phyloP scores from a whole-genome alignment of 2,797 vertebrate genomes.

The Odontamblyopus lacepedii region DNA sequence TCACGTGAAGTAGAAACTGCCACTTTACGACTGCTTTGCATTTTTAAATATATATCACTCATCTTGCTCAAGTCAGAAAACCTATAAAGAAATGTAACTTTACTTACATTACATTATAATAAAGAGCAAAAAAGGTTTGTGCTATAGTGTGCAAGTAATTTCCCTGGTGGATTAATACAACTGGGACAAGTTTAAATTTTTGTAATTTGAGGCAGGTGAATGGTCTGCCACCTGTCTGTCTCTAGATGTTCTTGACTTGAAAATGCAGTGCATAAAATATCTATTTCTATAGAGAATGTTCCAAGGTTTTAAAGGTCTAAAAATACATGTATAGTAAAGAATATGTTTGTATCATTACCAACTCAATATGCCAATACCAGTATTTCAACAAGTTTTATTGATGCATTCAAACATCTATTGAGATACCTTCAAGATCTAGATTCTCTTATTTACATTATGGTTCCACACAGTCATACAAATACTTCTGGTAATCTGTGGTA shows the following conservation, averaged over 20 bases:
- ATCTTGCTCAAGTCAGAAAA: background rate
- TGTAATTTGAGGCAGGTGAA: too few relatives aligned
- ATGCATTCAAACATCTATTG: constrained; percentile 71
- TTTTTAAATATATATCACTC: background rate
- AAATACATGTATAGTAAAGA: background rate
- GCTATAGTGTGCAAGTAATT: too few relatives aligned
- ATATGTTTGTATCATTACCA: background rate
- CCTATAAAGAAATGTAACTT: background rate
- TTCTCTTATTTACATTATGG: constrained; percentile 76
- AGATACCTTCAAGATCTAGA: constrained; percentile 69
- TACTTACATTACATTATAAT: background rate
- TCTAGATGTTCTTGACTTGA: too few relatives aligned
- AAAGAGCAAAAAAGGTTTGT: too few relatives aligned
- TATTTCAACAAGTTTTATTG: constrained; percentile 73
- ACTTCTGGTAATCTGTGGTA: constrained; percentile 77
- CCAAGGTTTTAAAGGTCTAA: too few relatives aligned
- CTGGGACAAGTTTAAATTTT: too few relatives aligned
- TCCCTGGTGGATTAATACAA: too few relatives aligned
- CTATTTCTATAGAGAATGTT: too few relatives aligned
- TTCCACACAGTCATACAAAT: constrained; percentile 77
- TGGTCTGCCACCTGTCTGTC: too few relatives aligned
- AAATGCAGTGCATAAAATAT: too few relatives aligned
- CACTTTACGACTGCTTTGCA: background rate
- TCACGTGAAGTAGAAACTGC: constrained; percentile 4
- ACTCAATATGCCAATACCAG: constrained; percentile 17